These are phyloP conservation scores for Synanthedon myopaeformis DNA, from an alignment of 2,888 invertebrate genomes.

Conservation along the genomic window DNA sequence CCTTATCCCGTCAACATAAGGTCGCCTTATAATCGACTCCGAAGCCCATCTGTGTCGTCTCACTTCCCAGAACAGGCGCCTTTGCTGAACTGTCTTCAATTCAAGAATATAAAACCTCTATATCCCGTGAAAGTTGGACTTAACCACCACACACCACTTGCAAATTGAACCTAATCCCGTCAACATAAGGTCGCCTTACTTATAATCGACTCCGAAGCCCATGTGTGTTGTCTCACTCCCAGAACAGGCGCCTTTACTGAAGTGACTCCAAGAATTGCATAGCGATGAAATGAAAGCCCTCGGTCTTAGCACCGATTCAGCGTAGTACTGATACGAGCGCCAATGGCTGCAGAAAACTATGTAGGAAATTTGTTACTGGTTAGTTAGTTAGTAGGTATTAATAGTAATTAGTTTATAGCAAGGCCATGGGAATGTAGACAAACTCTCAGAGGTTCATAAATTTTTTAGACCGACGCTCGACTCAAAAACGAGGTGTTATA, in stretches of 20 bases:
- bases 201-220: constrained; percentile 57
- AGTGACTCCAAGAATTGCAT: constrained; percentile 61
- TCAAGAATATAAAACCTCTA: constrained; percentile 32
- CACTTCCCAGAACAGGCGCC: constrained; percentile 46
- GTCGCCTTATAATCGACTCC: constrained; percentile 42
- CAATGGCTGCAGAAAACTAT: constrained; percentile 76
- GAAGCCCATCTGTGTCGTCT: constrained; percentile 56
- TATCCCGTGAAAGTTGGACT: too few relatives aligned
- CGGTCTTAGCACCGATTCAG: constrained; percentile 68
- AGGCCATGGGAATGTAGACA: too few relatives aligned
- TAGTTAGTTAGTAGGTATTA: too few relatives aligned
- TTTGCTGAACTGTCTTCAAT: constrained; percentile 30
- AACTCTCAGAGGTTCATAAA: too few relatives aligned
- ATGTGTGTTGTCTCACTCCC: constrained; percentile 37
- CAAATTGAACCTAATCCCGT: too few relatives aligned
- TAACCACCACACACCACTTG: too few relatives aligned
- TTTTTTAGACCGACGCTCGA: too few relatives aligned
- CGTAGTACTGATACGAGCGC: constrained; percentile 72
- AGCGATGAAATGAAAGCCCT: constrained; percentile 53
- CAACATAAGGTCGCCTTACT: constrained; percentile 33
- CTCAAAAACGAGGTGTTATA: too few relatives aligned
- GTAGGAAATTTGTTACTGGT: neutral
- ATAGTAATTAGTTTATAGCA: too few relatives aligned
- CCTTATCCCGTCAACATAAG: too few relatives aligned
- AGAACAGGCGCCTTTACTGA: constrained; percentile 48